phyloP scores from a whole-genome alignment of 2,113 vertebrate genomes.

The Gasterosteus nipponicus region DNA sequence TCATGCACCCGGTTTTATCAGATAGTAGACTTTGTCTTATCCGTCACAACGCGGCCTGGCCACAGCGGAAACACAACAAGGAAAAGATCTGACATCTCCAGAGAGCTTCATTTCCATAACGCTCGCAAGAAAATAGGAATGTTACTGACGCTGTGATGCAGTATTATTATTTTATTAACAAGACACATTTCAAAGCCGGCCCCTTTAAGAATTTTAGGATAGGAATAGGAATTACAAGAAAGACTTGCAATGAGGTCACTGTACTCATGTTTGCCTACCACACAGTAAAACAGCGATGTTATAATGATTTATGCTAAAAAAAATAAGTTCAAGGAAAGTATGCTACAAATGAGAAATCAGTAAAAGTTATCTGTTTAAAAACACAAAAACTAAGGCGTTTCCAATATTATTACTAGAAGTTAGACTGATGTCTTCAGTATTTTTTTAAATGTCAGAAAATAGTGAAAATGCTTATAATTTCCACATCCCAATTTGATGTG shows the following conservation, averaged over 20 bases:
- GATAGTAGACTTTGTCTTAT: conserved; percentile 59
- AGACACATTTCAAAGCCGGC: not conserved
- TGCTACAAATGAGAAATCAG: not conserved
- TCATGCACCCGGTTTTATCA: conserved; percentile 69
- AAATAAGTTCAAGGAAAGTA: not conserved
- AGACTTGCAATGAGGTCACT: not conserved
- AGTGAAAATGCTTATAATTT: not conserved
- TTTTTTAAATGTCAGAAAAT: not conserved
- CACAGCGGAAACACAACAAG: conserved; percentile 5
- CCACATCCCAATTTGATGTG: not conserved
- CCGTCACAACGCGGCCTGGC: conserved; percentile 39
- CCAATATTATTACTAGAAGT: not conserved
- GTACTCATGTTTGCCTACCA: not conserved
- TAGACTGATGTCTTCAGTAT: too few species aligned
- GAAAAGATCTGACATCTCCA: conserved; percentile 6
- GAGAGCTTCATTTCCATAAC: not conserved
- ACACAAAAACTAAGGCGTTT: not conserved
- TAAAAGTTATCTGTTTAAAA: not conserved
- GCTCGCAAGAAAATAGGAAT: not conserved
- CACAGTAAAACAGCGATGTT: not conserved
- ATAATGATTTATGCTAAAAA: not conserved
- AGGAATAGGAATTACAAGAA: not conserved
- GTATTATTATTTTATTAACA: not conserved
- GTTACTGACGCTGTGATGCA: not conserved
- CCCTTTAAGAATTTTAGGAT: not conserved